These are phyloP conservation scores for Ispidina lecontei DNA, from an alignment of 2,797 vertebrate species.

Conservation along the genomic window DNA sequence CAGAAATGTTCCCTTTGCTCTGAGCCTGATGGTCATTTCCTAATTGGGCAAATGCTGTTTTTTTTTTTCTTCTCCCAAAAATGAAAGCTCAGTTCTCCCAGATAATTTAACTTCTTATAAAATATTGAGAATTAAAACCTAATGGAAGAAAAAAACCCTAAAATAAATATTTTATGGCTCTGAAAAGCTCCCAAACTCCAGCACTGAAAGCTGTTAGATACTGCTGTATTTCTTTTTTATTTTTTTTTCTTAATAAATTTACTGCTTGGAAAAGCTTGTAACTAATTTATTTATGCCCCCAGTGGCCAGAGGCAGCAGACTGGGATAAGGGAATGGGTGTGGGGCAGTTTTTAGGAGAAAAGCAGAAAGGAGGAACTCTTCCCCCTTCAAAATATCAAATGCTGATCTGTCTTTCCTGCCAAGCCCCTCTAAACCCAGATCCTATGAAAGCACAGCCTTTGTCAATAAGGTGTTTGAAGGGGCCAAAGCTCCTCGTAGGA, in stretches of 20 bases:
- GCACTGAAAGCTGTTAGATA: constrained; percentile 58
- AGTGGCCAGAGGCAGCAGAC: constrained; percentile 22
- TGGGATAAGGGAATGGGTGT: background rate
- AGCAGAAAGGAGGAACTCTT: background rate
- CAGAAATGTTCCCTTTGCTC: background rate
- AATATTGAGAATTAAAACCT: constrained; percentile 73
- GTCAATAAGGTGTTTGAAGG: background rate
- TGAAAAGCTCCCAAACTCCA: constrained; percentile 62
- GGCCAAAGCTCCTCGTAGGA: background rate
- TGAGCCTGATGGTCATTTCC: background rate
- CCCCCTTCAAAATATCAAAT: background rate
- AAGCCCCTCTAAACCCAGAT: background rate
- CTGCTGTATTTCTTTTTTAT: constrained; percentile 18
- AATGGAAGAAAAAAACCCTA: constrained; percentile 53
- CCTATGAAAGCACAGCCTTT: background rate
- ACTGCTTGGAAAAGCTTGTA: constrained; percentile 71
- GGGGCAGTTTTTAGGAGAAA: background rate
- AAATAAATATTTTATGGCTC: constrained; percentile 67
- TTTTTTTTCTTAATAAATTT: background rate
- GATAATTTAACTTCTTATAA: constrained; percentile 76
- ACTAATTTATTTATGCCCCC: constrained; percentile 51
- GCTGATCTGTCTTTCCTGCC: background rate
- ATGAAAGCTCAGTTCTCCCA: constrained; percentile 60
- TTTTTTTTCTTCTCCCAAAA: background rate
- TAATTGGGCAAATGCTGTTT: background rate